Base-by-base conservation (phyloP, 1,140 invertebrate species). In the Drosophila mauritiana region DNA sequence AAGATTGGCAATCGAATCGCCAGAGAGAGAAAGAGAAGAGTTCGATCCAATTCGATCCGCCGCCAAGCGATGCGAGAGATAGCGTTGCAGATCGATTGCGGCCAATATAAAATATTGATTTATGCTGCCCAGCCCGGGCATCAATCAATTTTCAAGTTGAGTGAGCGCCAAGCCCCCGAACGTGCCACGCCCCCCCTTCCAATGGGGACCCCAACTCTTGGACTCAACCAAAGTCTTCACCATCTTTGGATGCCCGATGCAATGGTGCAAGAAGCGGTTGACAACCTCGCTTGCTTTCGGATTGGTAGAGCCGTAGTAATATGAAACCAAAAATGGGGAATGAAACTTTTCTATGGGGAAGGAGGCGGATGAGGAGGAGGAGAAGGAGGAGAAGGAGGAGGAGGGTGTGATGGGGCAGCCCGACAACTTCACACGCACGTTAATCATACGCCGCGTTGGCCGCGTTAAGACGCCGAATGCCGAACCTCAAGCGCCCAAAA, bases 71-170 rank as follows among this genome's bases (percentile, higher is more conserved):
- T 45, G n/a, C n/a, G 20, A 22, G 20, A n/a, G 39, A 54, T 51
- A 37, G 37, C 10, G 48, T 17, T 42, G 42, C 45, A 46, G 46
- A 51, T 65, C 53, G 65, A 70, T 56, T 58, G 52, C 31, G 52
- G 40, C 74, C 74, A 77, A 77, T 77, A 77, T 77, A 78, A 78
- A 78, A 78, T 78, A 78, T 78, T 78, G 75, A 78, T 78, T 78
- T 78, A 78, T 78, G 74, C 55, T 49, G 54, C 53, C 62, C 70
- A 69, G 51, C 51, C 65, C 51, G 64, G 74, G 74, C 80, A 83
- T 83, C 80, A 83, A 83, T 83, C 80, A 83, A 81, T 83, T 83
- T 83, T 83, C 78, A 73, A 77, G 65, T 78, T 78, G 74, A 78
- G 48, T 76, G 79, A 79, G 75, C 75, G 77, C 75, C 77, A 64